Evolutionary conservation across 2,797 vertebrate genomes (phyloP).

Genomic region (Brachyalestes nurse): DNA sequence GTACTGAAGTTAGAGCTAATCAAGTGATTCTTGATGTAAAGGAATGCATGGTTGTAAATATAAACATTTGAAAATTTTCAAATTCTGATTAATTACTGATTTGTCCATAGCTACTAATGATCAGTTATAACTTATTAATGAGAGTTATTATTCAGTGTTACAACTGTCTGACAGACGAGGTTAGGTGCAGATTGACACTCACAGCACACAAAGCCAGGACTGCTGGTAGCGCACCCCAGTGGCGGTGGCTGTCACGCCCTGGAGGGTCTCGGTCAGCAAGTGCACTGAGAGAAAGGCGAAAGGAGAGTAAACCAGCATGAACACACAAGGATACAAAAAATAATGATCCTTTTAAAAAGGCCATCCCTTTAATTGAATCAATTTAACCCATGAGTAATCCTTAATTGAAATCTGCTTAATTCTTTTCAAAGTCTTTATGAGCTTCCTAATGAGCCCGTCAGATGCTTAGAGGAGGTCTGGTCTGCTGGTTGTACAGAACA

Average conservation of each 20-base stretch:
- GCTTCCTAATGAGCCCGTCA: conserved; percentile 21
- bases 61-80: too few relatives aligned
- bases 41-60: too few relatives aligned
- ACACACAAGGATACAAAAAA: conserved; percentile 1
- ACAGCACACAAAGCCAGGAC: conserved; percentile 96
- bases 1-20: too few relatives aligned
- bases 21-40: too few relatives aligned
- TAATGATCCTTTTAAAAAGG: conserved; percentile 21
- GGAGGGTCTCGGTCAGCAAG: conserved; percentile 90
- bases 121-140: too few relatives aligned
- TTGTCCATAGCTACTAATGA: too few relatives aligned
- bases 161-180: not conserved
- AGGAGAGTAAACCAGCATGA: conserved; percentile 8
- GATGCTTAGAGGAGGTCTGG: conserved; percentile 15
- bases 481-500: not conserved
- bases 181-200: conserved; percentile 73
- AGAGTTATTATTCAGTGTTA: not conserved
- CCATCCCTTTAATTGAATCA: conserved; percentile 21
- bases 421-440: conserved; percentile 22
- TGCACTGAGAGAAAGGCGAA: conserved; percentile 78
- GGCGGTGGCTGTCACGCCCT: conserved; percentile 88
- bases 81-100: too few relatives aligned
- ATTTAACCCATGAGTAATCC: conserved; percentile 31
- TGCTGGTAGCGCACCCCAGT: conserved; percentile 92
- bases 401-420: conserved; percentile 32